These are phyloP conservation scores for Mesopsocus fuscifrons DNA, from an alignment of 2,888 invertebrate species.

Conservation along the genomic window DNA sequence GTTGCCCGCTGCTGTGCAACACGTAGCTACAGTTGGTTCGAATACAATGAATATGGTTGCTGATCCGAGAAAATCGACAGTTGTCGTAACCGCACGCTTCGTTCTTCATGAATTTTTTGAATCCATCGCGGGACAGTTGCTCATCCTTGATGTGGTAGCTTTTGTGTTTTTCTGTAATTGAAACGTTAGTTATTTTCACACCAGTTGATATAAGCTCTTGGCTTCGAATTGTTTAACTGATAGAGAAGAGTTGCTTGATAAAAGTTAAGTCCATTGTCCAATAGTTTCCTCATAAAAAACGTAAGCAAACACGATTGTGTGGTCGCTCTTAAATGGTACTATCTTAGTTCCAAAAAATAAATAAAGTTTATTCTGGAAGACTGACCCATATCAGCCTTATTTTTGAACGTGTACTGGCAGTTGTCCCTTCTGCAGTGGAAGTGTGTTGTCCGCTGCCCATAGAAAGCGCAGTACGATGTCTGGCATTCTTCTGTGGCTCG, in stretches of 20 bases:
- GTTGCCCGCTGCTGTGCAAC: constrained; percentile 87
- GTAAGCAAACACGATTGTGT: background rate
- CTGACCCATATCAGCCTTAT: constrained; percentile 98
- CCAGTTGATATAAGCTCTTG: no score
- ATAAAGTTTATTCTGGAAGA: no score
- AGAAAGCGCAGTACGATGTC: constrained; percentile 77
- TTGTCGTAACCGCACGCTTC: constrained; percentile 81
- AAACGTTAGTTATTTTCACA: no score
- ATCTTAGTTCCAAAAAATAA: no score
- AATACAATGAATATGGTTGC: constrained; percentile 98
- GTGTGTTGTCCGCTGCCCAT: constrained; percentile 88
- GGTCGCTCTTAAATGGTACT: no score
- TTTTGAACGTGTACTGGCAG: constrained; percentile 93
- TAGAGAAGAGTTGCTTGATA: constrained; percentile 7
- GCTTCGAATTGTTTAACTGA: no score
- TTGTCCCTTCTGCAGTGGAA: constrained; percentile 86
- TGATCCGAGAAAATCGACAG: constrained; percentile 84
- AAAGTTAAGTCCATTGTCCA: background rate
- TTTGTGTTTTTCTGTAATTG: constrained; percentile 82
- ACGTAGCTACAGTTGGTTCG: constrained; percentile 89
- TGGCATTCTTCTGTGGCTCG: constrained; percentile 92
- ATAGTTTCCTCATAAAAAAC: background rate
- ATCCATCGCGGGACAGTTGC: constrained; percentile 84
- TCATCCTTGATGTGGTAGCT: constrained; percentile 96
- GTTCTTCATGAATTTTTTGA: constrained; percentile 97